phyloP scores from a whole-genome alignment of 92 coral and sea anemone genomes.

The Porites rus region DNA sequence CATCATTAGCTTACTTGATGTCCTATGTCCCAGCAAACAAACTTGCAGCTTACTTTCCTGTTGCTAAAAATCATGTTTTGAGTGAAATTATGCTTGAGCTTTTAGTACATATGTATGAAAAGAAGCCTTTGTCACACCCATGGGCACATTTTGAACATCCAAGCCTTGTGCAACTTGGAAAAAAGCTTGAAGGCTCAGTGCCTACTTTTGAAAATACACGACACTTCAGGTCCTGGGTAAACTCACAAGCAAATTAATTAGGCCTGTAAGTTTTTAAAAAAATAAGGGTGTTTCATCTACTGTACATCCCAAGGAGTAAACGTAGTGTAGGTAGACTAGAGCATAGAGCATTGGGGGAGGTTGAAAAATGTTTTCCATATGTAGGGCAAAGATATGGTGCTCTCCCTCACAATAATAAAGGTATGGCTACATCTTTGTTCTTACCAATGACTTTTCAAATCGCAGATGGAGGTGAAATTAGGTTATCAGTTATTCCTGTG shows the following conservation, averaged over 20 bases:
- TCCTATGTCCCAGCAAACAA: slow-evolving; percentile 64
- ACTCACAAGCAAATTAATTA: slow-evolving; percentile 50
- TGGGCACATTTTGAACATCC: slow-evolving; percentile 56
- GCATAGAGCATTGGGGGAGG: no score
- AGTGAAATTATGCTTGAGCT: slow-evolving; percentile 57
- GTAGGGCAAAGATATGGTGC: no score
- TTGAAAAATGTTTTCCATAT: no score
- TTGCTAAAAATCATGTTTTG: slow-evolving; percentile 49
- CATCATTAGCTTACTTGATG: slow-evolving; percentile 65
- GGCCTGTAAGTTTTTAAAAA: slow-evolving; percentile 27
- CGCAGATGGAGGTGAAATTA: no score
- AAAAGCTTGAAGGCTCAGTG: slow-evolving; percentile 37
- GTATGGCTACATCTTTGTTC: no score
- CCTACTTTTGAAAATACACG: slow-evolving; percentile 30
- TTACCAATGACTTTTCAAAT: no score
- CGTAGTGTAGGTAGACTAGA: neutral
- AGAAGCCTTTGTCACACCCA: slow-evolving; percentile 35
- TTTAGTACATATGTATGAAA: slow-evolving; percentile 51
- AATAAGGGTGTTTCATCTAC: slow-evolving; percentile 21
- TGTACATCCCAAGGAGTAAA: neutral
- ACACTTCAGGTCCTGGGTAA: slow-evolving; percentile 37
- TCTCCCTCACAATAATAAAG: no score
- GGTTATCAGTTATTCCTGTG: no score
- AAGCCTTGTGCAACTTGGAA: slow-evolving; percentile 47
- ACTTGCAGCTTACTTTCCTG: slow-evolving; percentile 51